Evolutionary conservation across 2,888 invertebrate species (phyloP), one percentile per base, ranked within the genome.

Genomic region (Chrysolina americana): DNA sequence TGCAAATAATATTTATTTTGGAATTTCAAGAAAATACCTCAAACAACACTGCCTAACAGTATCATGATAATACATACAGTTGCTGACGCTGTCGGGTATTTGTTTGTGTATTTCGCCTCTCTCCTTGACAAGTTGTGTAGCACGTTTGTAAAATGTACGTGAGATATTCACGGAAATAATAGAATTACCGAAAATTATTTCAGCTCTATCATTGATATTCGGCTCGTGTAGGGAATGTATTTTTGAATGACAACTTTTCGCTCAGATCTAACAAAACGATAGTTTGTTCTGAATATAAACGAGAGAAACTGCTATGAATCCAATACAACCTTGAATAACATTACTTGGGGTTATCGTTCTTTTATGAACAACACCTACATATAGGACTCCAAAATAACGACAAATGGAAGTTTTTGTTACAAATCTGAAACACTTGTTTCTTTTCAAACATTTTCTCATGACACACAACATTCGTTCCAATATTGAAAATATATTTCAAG

Each of bases 151-250:
- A 59, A 28, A 23, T n/a, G n/a, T 28, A 59, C 59, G 59, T 59
- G 59, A 59, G 59, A 59, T 59, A 59, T 73, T 73, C 69, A 65
- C 70, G 65, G 70, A 73, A 70, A 73, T 66, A 74, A 76, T 73
- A 64, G 76, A 69, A 72, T 74, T 65, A 70, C 59, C 68, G 70
- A 74, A 76, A 76, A 74, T 74, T 71, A 70, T 74, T 70, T 74
- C 65, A 64, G 69, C 62, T 63, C 74, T 13, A n/a, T 44, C 41
- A 47, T 76, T 76, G 74, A 72, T 74, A 76, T 76, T 76, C 76
- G 64, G 53, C 65, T 36, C 63, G 71, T 48, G 64, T 69, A 53
- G 21, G 10, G 48, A 8, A 17, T n/a, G 9, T 17, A 48, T 48
- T 48, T 48, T 48, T n/a, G 48, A 48, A 48, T 0, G 17, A 48